Evolutionary conservation across 2,797 vertebrate species (phyloP), one percentile per base, ranked within the genome.

Genomic region (Acanthopagrus latus): DNA sequence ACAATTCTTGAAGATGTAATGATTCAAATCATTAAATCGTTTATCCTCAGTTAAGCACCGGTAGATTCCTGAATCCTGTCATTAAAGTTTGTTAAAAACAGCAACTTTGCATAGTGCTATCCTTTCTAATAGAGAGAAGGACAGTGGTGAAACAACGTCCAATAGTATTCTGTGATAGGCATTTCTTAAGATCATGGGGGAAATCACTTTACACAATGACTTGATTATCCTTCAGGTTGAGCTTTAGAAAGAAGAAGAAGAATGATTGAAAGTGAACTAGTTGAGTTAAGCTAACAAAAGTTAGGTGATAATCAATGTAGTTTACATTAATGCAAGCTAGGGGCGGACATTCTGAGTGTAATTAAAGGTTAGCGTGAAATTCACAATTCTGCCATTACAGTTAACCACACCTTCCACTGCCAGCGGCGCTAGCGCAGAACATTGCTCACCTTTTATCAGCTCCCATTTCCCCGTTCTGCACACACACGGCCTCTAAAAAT

Each of bases 391-490:
- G 33, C 29, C 5, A n/a, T 16, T 3, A 27, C 14, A 3, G 14
- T 60, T 60, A 57, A 14, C 77, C 25, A 50, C 75, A 74, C 50
- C 65, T 71, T 54, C 20, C 7, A 76, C 50, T 52, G 48, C 43
- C 29, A 64, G 16, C 17, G 18, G 17, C 21, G 18, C 14, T 33
- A 2, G 3, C 5, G n/a, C 43, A 16, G 5, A 60, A 51, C 17
- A 12, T 72, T 23, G 21, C 94, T 94, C 72, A 95, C 95, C 95
- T 88, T 91, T 96, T 96, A 88, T 96, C 95, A 20, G 93, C 92
- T 74, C 95, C 95, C 95, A 96, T 96, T 76, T 86, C 85, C 64
- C 14, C n/a, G 43, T 9, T 10, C n/a, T n/a, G 64, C 50, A 51
- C 54, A 54, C 50, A 60, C 69, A 62, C 50, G 70, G 65, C 66